Evolutionary conservation across 2,797 vertebrate species (phyloP).

Genomic region (Peromyscus eremicus): DNA sequence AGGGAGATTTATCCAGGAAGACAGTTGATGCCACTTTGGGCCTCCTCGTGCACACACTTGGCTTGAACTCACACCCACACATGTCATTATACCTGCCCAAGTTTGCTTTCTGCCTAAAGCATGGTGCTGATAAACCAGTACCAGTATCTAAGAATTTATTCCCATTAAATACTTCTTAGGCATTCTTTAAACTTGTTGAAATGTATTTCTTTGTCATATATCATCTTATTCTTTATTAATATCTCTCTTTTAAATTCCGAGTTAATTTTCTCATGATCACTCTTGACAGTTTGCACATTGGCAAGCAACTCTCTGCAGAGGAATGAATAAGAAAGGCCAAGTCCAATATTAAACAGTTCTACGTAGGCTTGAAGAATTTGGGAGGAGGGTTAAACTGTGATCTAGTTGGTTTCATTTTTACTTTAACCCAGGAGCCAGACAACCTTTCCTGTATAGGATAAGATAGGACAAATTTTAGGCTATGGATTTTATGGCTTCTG

Average conservation of each 20-base stretch:
- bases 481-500: not conserved
- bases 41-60: not conserved
- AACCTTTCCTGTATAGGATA: not conserved
- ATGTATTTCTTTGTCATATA: not conserved
- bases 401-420: constrained; percentile 16
- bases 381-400: not conserved
- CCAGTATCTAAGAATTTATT: not conserved
- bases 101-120: not conserved
- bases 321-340: not conserved
- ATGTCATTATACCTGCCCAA: no score
- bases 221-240: not conserved
- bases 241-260: constrained; percentile 1
- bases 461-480: not conserved
- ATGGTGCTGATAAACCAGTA: no score
- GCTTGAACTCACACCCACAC: not conserved
- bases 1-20: not conserved
- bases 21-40: not conserved
- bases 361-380: not conserved
- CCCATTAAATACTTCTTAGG: not conserved
- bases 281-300: not conserved
- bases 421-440: not conserved
- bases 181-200: not conserved
- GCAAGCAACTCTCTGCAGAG: not conserved
- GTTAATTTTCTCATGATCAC: not conserved
- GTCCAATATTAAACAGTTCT: not conserved